A percentile compares a stretch with the other conserved stretches of the same genome.
phyloP scores from a whole-genome alignment of 2,888 invertebrate genomes.

The Onchidella celtica region DNA sequence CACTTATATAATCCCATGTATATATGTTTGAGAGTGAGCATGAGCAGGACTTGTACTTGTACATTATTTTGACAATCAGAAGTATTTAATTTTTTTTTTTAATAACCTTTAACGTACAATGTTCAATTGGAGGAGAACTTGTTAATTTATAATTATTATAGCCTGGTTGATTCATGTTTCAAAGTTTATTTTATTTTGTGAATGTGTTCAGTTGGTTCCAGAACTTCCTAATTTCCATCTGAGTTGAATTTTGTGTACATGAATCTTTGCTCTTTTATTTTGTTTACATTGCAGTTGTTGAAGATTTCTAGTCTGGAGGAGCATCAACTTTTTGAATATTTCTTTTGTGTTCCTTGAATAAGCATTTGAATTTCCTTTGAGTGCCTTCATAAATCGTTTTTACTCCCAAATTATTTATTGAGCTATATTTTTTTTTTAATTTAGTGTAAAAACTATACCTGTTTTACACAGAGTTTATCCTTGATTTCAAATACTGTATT shows the following conservation, averaged over 20 bases:
- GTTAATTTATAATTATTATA: not conserved
- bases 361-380: not conserved
- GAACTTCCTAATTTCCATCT: not conserved
- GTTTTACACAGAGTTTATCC: not conserved
- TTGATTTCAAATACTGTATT: no score
- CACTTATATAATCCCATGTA: not conserved
- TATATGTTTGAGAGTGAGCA: slow-evolving; percentile 4
- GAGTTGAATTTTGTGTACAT: not conserved
- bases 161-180: not conserved
- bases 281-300: not conserved
- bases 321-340: not conserved
- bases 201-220: slow-evolving; percentile 3
- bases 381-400: not conserved
- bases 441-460: not conserved
- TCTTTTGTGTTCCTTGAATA: not conserved
- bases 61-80: not conserved
- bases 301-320: not conserved
- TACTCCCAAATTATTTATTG: slow-evolving; percentile 16
- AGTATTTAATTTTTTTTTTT: not conserved
- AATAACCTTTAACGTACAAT: not conserved
- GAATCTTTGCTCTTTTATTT: not conserved
- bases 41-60: not conserved
- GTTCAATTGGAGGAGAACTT: not conserved
- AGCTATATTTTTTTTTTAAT: not conserved
- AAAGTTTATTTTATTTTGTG: slow-evolving; percentile 2